Base-by-base conservation (phyloP, 2,888 invertebrate genomes). In the Apotomis capreana region DNA sequence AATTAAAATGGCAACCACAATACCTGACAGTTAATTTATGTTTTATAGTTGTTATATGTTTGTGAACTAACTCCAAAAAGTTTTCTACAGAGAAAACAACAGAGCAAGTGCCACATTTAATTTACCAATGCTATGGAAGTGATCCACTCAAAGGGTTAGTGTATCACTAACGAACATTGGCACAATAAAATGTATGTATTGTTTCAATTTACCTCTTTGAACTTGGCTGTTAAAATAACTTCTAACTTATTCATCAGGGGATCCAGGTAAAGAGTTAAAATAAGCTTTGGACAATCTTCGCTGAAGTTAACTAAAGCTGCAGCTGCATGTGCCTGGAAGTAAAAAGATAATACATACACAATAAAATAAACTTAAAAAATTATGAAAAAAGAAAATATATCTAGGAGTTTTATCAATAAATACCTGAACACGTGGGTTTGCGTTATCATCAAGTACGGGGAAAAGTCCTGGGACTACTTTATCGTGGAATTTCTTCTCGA, bases 281-380 rank as follows among this genome's bases (percentile, higher is more conserved):
- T 98, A 80, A 96, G 95, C 89, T 99, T 99, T 0, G 99, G 99
- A 88, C 99, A 99, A 89, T 99, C 99, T 93, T 99, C 99, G 83
- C 98, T 98, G 92, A 99, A 99, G 93, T 99, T 99, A 1, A 99
- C 99, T 76, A 99, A 94, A 62, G 99, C 99, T 67, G 99, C 99
- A 60, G 99, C 97, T 79, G 95, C 95, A 79, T 96, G 96, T 69
- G 96, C 95, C 91, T 96, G 93, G 51, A 76, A 78, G n/a, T n/a
- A 67, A 67, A 64, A 55, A 57, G 62, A 71, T 65, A 67, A 13
- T 44, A 44, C 36, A 49, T 37, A 26, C 26, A 26, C 26, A 26
- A 26, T 26, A 26, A 26, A 26, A 26, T 26, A 26, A 26, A 26
- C 26, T 26, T 26, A 2, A 26, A 26, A 26, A 26, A 26, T 26